Base-by-base conservation (phyloP, 2,797 vertebrate species). In the Hippoglossus hippoglossus region DNA sequence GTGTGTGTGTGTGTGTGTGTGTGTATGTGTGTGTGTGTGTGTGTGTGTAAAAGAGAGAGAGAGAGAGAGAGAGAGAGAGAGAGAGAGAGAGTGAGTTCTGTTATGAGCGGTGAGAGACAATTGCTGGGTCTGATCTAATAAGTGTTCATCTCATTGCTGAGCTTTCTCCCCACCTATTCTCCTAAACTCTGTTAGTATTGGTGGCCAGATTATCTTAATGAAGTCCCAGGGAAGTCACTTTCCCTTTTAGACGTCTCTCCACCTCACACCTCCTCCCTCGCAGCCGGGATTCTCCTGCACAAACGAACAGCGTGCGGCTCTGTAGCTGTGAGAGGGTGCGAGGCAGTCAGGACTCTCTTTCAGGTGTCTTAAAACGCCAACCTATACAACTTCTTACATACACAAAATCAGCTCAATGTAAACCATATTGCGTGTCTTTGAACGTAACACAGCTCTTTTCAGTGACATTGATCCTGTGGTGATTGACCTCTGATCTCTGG, bases 181-280 rank as follows among this genome's bases (percentile, higher is more conserved):
- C 87, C 82, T 77, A 93, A 95, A 95, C 88, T 79, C 69, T 57
- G 91, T 95, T 95, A 95, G 94, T 93, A 95, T 95, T 56, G 94
- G 93, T 86, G 88, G 89, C 80, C 84, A 91, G 90, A 95, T 95
- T 94, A 94, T 78, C 92, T 93, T 94, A 94, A 95, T 94, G 93
- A 94, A 95, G 94, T 95, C 94, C 90, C 87, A 68, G 82, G 86
- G 89, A 94, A 94, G 94, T 94, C 91, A 85, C 88, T 93, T 86
- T 90, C 77, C 81, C 80, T 80, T 74, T 67, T 41, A 46, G 69
- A 75, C 60, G 49, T 63, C 65, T 80, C 74, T 75, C 55, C 34
- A 16, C 73, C 77, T 75, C 50, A 55, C 73, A 49, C 68, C 47
- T 70, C 50, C 25, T 0, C 63, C 68, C 75, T 56, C 61, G n/a